Conservation (phyloP, 2,888 invertebrate species). For the Torymus aiolomorphi region DNA sequence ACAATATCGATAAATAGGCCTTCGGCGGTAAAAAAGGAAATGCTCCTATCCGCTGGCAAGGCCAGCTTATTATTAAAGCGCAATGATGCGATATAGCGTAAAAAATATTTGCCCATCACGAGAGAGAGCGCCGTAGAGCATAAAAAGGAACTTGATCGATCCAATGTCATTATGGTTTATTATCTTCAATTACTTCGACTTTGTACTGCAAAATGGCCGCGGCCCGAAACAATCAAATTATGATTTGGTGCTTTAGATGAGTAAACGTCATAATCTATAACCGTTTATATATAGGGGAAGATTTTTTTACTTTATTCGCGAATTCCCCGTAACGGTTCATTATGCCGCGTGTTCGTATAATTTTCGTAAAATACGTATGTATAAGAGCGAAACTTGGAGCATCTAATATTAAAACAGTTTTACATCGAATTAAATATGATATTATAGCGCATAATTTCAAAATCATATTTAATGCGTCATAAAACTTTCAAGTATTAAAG, state of each 20-base stretch:
- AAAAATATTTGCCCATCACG: conserved; percentile 44
- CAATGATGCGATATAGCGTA: conserved; percentile 39
- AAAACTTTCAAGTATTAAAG: no score
- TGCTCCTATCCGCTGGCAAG: conserved; percentile 18
- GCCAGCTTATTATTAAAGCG: conserved; percentile 48
- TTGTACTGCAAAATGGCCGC: conserved; percentile 51
- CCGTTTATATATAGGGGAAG: background rate
- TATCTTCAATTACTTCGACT: conserved; percentile 57
- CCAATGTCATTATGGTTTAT: conserved; percentile 55
- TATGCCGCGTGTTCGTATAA: no score
- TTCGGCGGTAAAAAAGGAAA: conserved; percentile 28
- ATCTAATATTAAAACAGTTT: no score
- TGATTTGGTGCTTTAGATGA: conserved; percentile 48
- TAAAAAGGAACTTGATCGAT: conserved; percentile 55
- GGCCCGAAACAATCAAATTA: conserved; percentile 55
- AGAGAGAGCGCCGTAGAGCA: conserved; percentile 25
- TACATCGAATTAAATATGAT: no score
- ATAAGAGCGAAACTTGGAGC: no score
- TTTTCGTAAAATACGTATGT: no score
- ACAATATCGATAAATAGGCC: conserved; percentile 36
- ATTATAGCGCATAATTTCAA: background rate
- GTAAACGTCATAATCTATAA: conserved; percentile 47
- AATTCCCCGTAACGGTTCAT: no score
- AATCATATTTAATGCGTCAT: no score
- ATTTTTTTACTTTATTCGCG: background rate